These are phyloP conservation scores for Tenualosa ilisha DNA, from an alignment of 2,797 vertebrate species.

Conservation along the genomic window DNA sequence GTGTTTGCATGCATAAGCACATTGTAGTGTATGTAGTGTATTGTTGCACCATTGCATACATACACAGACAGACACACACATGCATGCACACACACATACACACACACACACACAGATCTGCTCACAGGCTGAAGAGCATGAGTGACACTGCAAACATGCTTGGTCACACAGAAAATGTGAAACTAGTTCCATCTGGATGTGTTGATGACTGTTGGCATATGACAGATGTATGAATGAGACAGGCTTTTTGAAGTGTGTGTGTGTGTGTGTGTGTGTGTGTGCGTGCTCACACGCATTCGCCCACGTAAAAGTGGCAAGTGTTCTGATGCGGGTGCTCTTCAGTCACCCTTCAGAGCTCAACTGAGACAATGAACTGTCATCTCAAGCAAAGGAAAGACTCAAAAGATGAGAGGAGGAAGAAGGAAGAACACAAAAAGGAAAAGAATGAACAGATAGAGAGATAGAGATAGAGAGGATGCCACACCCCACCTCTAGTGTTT, in stretches of 20 bases:
- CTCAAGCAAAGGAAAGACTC: not conserved
- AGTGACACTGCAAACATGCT: not conserved
- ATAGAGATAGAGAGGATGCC: not conserved
- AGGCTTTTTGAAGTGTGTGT: not conserved
- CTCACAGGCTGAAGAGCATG: no score
- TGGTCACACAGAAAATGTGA: not conserved
- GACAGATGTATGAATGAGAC: not conserved
- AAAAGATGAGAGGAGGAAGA: not conserved
- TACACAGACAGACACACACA: not conserved
- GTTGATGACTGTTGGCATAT: not conserved
- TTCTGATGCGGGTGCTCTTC: not conserved
- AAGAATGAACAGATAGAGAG: not conserved
- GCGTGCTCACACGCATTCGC: not conserved
- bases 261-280: not conserved
- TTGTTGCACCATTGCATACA: not conserved
- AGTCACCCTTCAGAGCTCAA: not conserved
- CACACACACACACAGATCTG: not conserved
- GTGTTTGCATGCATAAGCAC: not conserved
- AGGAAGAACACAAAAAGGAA: not conserved
- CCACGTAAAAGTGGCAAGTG: not conserved
- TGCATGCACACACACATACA: not conserved
- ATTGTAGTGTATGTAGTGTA: not conserved
- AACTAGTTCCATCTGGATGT: not conserved
- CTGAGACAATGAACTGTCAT: not conserved
- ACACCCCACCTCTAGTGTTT: not conserved